A percentile compares a stretch with the other conserved stretches of the same genome.
Evolutionary conservation across 2,888 invertebrate genomes (phyloP).

Genomic region (Scaptomyza cyrtandrae): DNA sequence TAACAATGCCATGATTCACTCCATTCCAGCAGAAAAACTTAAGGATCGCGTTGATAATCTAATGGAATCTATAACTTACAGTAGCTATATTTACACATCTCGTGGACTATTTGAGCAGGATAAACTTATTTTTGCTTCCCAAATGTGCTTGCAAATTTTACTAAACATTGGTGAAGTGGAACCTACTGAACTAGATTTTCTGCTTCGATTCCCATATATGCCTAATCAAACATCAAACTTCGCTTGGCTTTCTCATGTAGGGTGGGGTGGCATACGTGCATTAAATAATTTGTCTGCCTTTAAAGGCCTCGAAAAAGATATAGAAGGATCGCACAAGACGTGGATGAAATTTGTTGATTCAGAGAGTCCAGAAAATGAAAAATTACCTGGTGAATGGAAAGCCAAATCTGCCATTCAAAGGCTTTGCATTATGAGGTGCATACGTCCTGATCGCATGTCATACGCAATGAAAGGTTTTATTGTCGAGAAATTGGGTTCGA

Average conservation of each 20-base stretch:
- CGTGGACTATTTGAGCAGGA: slow-evolving; percentile 96
- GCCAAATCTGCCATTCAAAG: slow-evolving; percentile 93
- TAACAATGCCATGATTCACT: slow-evolving; percentile 88
- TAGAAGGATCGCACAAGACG: slow-evolving; percentile 94
- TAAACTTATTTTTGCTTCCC: slow-evolving; percentile 95
- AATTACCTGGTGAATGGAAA: slow-evolving; percentile 98
- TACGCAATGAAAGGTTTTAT: slow-evolving; percentile 93
- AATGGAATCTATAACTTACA: slow-evolving; percentile 94
- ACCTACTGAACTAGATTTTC: slow-evolving; percentile 92
- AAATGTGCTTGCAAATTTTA: slow-evolving; percentile 92
- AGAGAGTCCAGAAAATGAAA: slow-evolving; percentile 96
- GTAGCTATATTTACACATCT: slow-evolving; percentile 94
- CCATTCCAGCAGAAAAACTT: slow-evolving; percentile 86
- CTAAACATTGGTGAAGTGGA: slow-evolving; percentile 88
- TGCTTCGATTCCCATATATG: slow-evolving; percentile 94
- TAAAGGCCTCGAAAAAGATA: slow-evolving; percentile 93
- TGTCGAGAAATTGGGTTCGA: slow-evolving; percentile 93
- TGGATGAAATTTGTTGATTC: slow-evolving; percentile 97
- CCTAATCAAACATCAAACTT: slow-evolving; percentile 91
- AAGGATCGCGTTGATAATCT: slow-evolving; percentile 90
- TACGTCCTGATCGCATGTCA: slow-evolving; percentile 97
- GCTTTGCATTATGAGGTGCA: slow-evolving; percentile 95
- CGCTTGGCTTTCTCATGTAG: slow-evolving; percentile 91
- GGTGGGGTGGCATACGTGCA: slow-evolving; percentile 93
- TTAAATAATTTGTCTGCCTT: slow-evolving; percentile 91